Percentiles rank a stretch among this genome's conserved stretches.
These are phyloP conservation scores for Hiodon tergisus DNA, from an alignment of 2,113 vertebrate species.

Conservation along the genomic window DNA sequence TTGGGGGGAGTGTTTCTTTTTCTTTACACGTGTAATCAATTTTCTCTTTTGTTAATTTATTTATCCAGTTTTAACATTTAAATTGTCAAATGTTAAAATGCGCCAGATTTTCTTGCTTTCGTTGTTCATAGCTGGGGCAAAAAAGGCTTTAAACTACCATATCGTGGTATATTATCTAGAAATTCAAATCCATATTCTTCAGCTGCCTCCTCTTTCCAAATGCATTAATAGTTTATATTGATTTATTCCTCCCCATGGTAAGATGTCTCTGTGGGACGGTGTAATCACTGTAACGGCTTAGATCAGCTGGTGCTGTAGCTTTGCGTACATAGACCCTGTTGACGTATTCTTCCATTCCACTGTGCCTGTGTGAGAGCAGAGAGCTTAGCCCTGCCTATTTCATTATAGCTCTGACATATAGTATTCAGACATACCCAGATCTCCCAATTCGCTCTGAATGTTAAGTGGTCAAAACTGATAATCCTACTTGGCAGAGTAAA, in stretches of 20 bases:
- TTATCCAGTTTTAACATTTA: slow-evolving; percentile 29
- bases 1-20: slow-evolving; percentile 37
- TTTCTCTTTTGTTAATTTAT: slow-evolving; percentile 55
- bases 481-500: too few relatives aligned
- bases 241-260: slow-evolving; percentile 15
- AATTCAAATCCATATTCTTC: not conserved
- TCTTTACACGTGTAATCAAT: slow-evolving; percentile 42
- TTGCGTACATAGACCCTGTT: not conserved
- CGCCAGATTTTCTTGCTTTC: slow-evolving; percentile 20
- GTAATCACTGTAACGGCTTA: not conserved
- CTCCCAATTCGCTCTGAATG: too few relatives aligned
- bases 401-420: too few relatives aligned
- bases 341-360: slow-evolving; percentile 53
- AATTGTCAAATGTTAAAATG: slow-evolving; percentile 15
- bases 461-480: too few relatives aligned
- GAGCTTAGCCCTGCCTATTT: not conserved
- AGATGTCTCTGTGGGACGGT: not conserved
- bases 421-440: too few relatives aligned
- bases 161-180: not conserved
- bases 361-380: slow-evolving; percentile 47
- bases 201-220: not conserved
- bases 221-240: not conserved
- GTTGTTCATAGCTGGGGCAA: not conserved
- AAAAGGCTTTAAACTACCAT: not conserved
- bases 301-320: not conserved